Evolutionary conservation across 2,797 vertebrate species (phyloP).

Genomic region (Myiotriccus ornatus): DNA sequence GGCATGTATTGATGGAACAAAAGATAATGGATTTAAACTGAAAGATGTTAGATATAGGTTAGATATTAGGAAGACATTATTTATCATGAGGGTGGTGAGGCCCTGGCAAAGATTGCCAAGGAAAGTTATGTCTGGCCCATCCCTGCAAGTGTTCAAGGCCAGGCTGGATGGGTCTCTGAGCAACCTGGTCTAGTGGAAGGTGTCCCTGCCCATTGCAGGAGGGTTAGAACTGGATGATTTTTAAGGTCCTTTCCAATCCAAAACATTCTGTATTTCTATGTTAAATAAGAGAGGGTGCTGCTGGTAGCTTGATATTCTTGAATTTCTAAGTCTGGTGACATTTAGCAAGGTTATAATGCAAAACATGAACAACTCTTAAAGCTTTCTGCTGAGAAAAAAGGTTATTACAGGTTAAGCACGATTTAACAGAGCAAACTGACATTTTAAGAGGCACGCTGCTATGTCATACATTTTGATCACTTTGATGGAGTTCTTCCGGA

Average conservation of each 20-base stretch:
- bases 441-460: neutral
- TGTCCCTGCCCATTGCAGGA: neutral
- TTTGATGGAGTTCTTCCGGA: neutral
- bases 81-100: neutral
- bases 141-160: neutral
- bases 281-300: neutral
- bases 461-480: neutral
- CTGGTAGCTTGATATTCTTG: neutral
- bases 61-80: neutral
- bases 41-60: neutral
- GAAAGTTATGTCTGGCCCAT: neutral
- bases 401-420: neutral
- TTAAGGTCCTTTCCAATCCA: neutral
- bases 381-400: neutral
- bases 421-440: neutral
- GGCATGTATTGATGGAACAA: neutral
- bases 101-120: neutral
- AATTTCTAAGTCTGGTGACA: neutral
- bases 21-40: neutral
- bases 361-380: neutral
- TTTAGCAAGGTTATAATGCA: slow-evolving; percentile 3
- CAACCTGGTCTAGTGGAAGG: neutral
- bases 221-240: no score
- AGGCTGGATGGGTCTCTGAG: neutral
- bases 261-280: neutral